Evolutionary conservation across 2,113 vertebrate species (phyloP), one percentile per base, ranked within the genome.

Genomic region (Myotis yumanensis): DNA sequence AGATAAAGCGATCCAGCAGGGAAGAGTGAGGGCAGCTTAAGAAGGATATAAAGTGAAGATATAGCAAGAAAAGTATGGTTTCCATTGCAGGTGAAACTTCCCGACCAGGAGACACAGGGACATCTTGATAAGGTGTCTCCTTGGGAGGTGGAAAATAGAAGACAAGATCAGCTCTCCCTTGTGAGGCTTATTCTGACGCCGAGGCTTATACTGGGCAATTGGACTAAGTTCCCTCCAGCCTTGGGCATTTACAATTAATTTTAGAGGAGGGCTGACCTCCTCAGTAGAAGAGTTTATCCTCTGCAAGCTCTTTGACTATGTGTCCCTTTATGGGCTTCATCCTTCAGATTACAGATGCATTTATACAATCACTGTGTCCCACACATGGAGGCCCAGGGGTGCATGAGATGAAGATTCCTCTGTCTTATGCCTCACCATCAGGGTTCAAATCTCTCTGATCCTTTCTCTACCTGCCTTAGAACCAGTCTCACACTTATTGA

Each of bases 11-110:
- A 86, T 80, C 48, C 77, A 68, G 30, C 35, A 92, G 52, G 18
- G 86, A 64, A 83, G 30, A 96, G 57, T 84, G 89, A 96, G 66
- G 86, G 57, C 66, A 80, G 57, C 28, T 72, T 64, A 83, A 92
- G 77, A 90, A 92, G 30, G 46, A 66, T 72, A 37, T 12, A 84
- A 86, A 86, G 22, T 80, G 73, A 75, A 94, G 17, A 64, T 25
- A 37, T 0, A 94, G 40, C 17, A 51, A 88, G 71, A 72, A 25
- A 94, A 66, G 82, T 79, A 51, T 2, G 7, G 77, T 87, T 84
- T 54, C 82, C 62, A 75, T 22, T 66, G 0, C 4, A 59, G 25
- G 68, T 90, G 90, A 91, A 94, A 93, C 76, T 95, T 89, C 64
- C 92, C 52, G 5, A 81, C n/a, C 73, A 59, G 0, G 25, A 81